Conservation (phyloP, 2,797 vertebrate genomes). For the Girardinus metallicus region DNA sequence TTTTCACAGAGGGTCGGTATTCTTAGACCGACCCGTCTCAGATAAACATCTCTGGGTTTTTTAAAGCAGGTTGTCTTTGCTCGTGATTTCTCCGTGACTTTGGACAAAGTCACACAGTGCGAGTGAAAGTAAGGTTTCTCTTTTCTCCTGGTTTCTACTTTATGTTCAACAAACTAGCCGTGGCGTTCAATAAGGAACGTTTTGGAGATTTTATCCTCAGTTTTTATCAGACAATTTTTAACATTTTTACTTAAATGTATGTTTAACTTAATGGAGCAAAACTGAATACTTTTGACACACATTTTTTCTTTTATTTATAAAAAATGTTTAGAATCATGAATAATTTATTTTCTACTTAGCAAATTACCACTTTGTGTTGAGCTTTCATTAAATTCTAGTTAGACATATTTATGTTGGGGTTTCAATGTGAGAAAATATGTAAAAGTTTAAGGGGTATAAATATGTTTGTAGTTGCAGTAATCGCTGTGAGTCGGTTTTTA, state of each 20-base stretch:
- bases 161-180: slow-evolving; percentile 12
- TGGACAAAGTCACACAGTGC: slow-evolving; percentile 58
- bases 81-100: slow-evolving; percentile 42
- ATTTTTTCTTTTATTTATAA: too few species aligned
- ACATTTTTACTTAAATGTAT: too few species aligned
- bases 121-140: slow-evolving; percentile 40
- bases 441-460: too few species aligned
- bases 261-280: neutral
- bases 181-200: slow-evolving; percentile 7
- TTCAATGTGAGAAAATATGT: too few species aligned
- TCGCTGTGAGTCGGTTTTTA: too few species aligned
- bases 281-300: neutral
- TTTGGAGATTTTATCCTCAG: slow-evolving; percentile 21
- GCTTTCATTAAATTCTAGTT: too few species aligned
- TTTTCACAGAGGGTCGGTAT: slow-evolving; percentile 45
- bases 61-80: slow-evolving; percentile 43
- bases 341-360: neutral
- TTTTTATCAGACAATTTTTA: too few species aligned
- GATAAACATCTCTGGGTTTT: neutral
- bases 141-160: slow-evolving; percentile 13
- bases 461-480: too few species aligned
- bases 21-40: slow-evolving; percentile 54
- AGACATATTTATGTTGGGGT: too few species aligned
- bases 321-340: neutral
- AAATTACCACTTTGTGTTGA: too few species aligned